phyloP scores from a whole-genome alignment of 35 echinoderm and acorn worm species.

The Ophiothrix spiculata region DNA sequence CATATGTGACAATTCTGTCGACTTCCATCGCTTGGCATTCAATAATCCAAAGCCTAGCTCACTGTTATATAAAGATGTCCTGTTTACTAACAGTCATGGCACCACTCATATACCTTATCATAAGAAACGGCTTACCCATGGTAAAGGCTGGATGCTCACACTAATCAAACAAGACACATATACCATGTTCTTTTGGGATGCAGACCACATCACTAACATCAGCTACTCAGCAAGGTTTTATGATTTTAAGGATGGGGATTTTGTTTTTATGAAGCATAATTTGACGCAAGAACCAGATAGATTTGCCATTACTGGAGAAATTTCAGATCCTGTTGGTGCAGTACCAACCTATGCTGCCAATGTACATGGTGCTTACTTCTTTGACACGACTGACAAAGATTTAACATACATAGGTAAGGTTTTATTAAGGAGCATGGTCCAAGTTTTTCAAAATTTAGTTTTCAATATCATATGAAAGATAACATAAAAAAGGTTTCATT shows the following conservation, averaged over 20 bases:
- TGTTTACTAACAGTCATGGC: slow-evolving; percentile 69
- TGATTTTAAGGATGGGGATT: slow-evolving; percentile 79
- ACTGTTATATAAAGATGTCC: slow-evolving; percentile 69
- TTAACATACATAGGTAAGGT: slow-evolving; percentile 84
- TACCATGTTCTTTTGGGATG: slow-evolving; percentile 70
- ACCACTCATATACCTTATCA: slow-evolving; percentile 47
- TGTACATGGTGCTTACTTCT: slow-evolving; percentile 73
- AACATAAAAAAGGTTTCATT: too few relatives aligned
- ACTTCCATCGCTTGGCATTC: slow-evolving; percentile 77
- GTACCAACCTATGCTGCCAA: slow-evolving; percentile 47
- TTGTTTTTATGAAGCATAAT: slow-evolving; percentile 75
- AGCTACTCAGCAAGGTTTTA: slow-evolving; percentile 69
- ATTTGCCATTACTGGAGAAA: slow-evolving; percentile 48
- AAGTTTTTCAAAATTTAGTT: too few relatives aligned
- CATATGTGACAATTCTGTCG: slow-evolving; percentile 66
- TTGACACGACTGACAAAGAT: slow-evolving; percentile 63
- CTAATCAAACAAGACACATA: slow-evolving; percentile 66
- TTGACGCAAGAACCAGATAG: slow-evolving; percentile 81
- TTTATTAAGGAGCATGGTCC: too few relatives aligned
- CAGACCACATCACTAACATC: slow-evolving; percentile 94
- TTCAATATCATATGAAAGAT: too few relatives aligned
- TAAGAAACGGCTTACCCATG: slow-evolving; percentile 88
- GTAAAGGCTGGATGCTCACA: slow-evolving; percentile 87
- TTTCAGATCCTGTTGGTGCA: slow-evolving; percentile 37
- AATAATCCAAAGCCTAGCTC: slow-evolving; percentile 62